Base-by-base conservation (phyloP, 1,140 invertebrate genomes). In the Archegozetes longisetosus region DNA sequence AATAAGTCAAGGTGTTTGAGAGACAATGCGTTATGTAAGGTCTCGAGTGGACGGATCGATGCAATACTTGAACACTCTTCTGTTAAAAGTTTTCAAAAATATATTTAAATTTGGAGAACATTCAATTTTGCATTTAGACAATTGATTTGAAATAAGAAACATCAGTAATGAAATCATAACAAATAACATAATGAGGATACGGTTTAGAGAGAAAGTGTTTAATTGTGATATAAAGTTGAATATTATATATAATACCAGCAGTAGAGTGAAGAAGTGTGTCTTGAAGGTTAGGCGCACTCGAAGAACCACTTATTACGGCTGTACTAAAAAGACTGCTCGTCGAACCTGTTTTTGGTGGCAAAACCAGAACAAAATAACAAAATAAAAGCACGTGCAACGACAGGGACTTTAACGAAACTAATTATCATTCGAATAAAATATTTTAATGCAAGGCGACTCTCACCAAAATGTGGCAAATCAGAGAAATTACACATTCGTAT, bases 1-100 rank as follows among this genome's bases (percentile, higher is more conserved):
- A 94, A 96, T 3, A 75, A 74, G 69, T 94, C 90, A 64, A 97
- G 72, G 70, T 96, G 88, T 40, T 83, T 80, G 63, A 95, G 75
- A 26, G 90, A 95, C 61, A 97, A 73, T 27, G 90, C 87, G 74
- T 97, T 96, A 74, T 97, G 92, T 29, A 97, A 74, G 2, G 93
- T 97, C 74, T 97, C 92, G 68, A 97, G 70, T 0, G 92, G 90
- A 52, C 90, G 80, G 64, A 97, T 91, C 0, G 88, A 83, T 40
- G 92, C 92, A 28, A 40, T 20, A 17, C 22, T 23, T 26, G 58
- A 32, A 49, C 49, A 20, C 25, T 48, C 61, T 25, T 56, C 55
- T 46, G 40, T n/a, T 17, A 49, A 22, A 58, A 53, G 6, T n/a
- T 48, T 51, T 9, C 4, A 9, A 9, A 20, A 20, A 51, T 9